These are phyloP conservation scores for Phoronis australis DNA, from an alignment of 2,888 invertebrate genomes.

Conservation along the genomic window DNA sequence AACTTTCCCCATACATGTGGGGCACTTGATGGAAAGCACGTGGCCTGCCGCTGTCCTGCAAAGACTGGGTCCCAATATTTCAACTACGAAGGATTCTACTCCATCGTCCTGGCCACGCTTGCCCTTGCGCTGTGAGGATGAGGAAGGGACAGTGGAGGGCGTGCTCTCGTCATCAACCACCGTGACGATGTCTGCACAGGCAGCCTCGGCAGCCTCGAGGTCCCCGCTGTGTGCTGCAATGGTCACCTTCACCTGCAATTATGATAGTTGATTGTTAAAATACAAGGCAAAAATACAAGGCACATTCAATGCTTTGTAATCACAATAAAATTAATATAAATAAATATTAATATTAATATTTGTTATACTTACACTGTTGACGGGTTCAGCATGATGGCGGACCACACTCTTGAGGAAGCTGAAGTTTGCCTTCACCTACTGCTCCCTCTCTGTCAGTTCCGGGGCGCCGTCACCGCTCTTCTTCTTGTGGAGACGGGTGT, in stretches of 20 bases:
- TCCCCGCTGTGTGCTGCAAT: constrained; percentile 5
- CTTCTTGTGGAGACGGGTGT: constrained; percentile 13
- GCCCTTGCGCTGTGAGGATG: constrained; percentile 2
- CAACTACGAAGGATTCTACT: too few relatives aligned
- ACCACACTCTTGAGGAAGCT: constrained; percentile 8
- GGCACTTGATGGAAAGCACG: too few relatives aligned
- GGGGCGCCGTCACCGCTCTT: constrained; percentile 10
- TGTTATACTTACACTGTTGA: constrained; percentile 4
- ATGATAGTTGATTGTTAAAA: constrained; percentile 1
- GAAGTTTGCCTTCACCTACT: constrained; percentile 11
- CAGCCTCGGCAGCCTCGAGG: constrained; percentile 1
- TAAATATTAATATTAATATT: constrained; percentile 2
- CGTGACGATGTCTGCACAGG: constrained; percentile 2
- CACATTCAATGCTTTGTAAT: constrained; percentile 1
- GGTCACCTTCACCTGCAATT: constrained; percentile 8
- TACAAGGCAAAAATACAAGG: background rate
- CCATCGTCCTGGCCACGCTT: too few relatives aligned
- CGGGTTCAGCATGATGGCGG: constrained; percentile 3
- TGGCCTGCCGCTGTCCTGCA: too few relatives aligned
- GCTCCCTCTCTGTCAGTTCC: constrained; percentile 11
- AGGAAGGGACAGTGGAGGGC: constrained; percentile 1
- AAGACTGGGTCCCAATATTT: too few relatives aligned
- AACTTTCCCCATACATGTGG: too few relatives aligned
- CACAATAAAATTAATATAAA: constrained; percentile 2
- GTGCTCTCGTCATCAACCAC: constrained; percentile 1